Evolutionary conservation across 2,113 vertebrate species (phyloP).

Genomic region (Cettia cetti): DNA sequence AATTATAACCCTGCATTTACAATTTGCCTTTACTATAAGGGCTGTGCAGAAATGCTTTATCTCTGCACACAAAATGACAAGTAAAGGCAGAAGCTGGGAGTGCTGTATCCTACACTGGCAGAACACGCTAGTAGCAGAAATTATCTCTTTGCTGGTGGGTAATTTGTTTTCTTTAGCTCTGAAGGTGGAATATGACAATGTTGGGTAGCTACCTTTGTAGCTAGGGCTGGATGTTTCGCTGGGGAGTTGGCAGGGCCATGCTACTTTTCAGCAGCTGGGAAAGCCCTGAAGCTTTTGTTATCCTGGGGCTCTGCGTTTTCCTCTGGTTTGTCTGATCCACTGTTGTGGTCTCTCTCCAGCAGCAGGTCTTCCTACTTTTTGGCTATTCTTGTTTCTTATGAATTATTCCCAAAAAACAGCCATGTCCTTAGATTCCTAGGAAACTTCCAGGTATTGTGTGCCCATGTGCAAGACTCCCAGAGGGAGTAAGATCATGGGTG

Average conservation of each 20-base stretch:
- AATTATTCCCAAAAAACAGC: not conserved
- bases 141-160: not conserved
- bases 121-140: not conserved
- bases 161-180: not conserved
- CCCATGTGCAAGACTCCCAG: not conserved
- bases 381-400: not conserved
- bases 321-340: not conserved
- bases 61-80: not conserved
- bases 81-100: conserved; percentile 2
- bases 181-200: not conserved
- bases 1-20: not conserved
- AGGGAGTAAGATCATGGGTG: not conserved
- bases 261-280: not conserved
- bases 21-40: not conserved
- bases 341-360: not conserved
- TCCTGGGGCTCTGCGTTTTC: not conserved
- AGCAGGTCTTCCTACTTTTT: not conserved
- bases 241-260: not conserved
- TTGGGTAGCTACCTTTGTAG: not conserved
- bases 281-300: not conserved
- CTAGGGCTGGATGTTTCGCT: not conserved
- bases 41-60: not conserved
- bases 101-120: not conserved
- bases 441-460: not conserved
- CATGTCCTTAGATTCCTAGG: not conserved